Conservation (phyloP, 2,113 vertebrate species). For the Oophaga pumilio region DNA sequence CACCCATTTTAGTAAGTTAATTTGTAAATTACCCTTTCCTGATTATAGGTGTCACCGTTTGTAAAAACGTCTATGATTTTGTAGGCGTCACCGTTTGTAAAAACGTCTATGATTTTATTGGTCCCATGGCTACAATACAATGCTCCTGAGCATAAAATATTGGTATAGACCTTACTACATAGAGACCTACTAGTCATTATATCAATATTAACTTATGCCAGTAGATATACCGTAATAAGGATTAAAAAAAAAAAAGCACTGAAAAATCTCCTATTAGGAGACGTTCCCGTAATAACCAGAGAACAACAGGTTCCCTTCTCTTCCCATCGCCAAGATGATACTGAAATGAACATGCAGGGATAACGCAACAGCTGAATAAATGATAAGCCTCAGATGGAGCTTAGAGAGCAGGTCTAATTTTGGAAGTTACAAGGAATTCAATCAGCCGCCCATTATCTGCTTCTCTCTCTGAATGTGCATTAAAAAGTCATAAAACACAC, state of each 20-base stretch:
- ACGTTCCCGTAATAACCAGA: background rate
- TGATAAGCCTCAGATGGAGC: slow-evolving; percentile 6
- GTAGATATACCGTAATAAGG: background rate
- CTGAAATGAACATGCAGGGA: background rate
- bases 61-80: background rate
- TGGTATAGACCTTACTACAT: background rate
- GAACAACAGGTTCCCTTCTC: slow-evolving; percentile 21
- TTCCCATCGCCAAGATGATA: background rate
- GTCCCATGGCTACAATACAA: too few species aligned
- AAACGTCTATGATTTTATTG: background rate
- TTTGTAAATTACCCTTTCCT: background rate
- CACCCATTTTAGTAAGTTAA: too few species aligned
- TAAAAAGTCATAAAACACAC: slow-evolving; percentile 43
- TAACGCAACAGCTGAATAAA: slow-evolving; percentile 36
- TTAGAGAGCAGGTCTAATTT: slow-evolving; percentile 26
- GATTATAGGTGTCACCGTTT: slow-evolving; percentile 1
- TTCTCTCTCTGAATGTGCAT: slow-evolving; percentile 25
- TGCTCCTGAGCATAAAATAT: background rate
- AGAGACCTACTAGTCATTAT: background rate
- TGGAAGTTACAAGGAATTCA: slow-evolving; percentile 24
- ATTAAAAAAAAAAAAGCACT: background rate
- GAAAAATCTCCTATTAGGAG: background rate
- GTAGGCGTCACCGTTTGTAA: slow-evolving; percentile 7
- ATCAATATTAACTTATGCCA: background rate
- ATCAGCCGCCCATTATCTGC: slow-evolving; percentile 31